Base-by-base conservation (phyloP, 1,140 invertebrate genomes). In the Bombus difficillimus region DNA sequence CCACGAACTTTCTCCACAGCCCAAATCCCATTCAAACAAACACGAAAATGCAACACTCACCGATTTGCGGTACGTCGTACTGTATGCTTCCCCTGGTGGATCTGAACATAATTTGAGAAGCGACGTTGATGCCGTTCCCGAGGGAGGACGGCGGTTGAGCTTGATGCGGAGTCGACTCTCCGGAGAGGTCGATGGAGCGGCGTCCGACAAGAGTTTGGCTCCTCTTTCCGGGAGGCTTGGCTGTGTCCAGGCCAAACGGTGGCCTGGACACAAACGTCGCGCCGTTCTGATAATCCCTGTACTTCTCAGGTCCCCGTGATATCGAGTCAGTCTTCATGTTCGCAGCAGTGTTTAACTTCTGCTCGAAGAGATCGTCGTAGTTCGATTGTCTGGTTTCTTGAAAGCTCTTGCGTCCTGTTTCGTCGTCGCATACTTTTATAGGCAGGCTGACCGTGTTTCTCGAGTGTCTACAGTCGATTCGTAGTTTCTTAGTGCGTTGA, bases 31-130 rank as follows among this genome's bases (percentile, higher is more conserved):
- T n/a, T 12, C 10, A 62, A 62, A 62, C 10, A 4, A 62, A 62
- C 59, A 25, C 10, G 28, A 22, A 5, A 32, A 18, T n/a, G 15
- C n/a, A 6, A 43, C 28, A 96, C 96, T 97, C 92, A 97, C 97
- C 96, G 87, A 97, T 97, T 94, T 97, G 97, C 87, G 97, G 97
- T 81, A 97, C 96, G 93, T 97, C 97, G 92, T 97, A 97, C 89
- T 96, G 96, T 88, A 96, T 93, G 92, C 96, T 96, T 76, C 96
- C 96, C 89, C 96, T 95, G 79, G 96, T 95, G 37, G 96, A 96
- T 87, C 97, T 96, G 85, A 97, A 92, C 96, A 97, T 96, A 81
- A 97, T 93, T 90, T 97, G 96, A 86, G 95, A 96, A 59, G 96
- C 96, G 80, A 96, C 93, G 79, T 93, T 95, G 87, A 91, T 80